Conservation (phyloP, 2,797 vertebrate genomes). For the Mus caroli region DNA sequence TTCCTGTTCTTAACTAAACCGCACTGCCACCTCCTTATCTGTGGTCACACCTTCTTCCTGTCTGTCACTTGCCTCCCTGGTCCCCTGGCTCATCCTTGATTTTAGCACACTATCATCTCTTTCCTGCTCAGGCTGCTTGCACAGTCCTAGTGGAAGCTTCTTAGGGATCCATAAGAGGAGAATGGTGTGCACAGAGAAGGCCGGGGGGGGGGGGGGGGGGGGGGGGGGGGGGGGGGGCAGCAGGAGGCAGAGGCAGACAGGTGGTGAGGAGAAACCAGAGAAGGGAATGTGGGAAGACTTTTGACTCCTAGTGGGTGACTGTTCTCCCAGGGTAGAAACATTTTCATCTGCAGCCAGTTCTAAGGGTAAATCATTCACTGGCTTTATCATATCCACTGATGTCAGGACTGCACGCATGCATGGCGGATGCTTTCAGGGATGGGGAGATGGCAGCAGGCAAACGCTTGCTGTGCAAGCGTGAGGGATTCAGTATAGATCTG, state of each 20-base stretch:
- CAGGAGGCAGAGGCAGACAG: neutral
- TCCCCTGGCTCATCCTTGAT: neutral
- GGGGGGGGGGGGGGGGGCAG: neutral
- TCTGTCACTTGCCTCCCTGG: neutral
- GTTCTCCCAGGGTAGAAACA: conserved; percentile 5
- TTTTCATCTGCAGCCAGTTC: conserved; percentile 27
- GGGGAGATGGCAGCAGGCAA: neutral
- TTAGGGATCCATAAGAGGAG: neutral
- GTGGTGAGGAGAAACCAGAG: neutral
- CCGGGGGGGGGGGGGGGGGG: too few species aligned
- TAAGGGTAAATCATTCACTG: neutral
- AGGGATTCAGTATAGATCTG: neutral
- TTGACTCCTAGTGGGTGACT: neutral
- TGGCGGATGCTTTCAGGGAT: neutral
- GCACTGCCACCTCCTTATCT: neutral
- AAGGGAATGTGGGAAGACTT: neutral
- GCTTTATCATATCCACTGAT: neutral
- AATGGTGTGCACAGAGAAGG: neutral
- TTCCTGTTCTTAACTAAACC: neutral
- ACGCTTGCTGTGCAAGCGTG: neutral
- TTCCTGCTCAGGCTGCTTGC: neutral
- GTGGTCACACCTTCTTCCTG: too few species aligned
- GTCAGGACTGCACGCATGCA: neutral
- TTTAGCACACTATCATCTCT: neutral
- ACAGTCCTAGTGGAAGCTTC: neutral